Evolutionary conservation across 2,888 invertebrate species (phyloP).

Genomic region (Dryobota labecula): DNA sequence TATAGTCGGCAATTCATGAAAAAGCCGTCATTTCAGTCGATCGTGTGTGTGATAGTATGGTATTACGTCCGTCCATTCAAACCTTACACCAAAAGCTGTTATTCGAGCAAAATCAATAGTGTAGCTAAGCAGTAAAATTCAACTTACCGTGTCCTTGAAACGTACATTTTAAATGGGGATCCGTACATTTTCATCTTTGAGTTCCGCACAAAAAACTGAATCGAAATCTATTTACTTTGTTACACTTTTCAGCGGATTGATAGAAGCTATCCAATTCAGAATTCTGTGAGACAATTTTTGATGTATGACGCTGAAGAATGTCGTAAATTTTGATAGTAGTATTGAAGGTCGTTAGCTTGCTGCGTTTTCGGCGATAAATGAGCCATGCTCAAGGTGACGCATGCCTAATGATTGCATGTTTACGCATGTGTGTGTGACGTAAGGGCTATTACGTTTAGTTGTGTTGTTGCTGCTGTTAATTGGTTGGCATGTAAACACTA

Average conservation of each 20-base stretch:
- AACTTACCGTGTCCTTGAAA: constrained; percentile 51
- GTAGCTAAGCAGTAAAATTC: constrained; percentile 44
- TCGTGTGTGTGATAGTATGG: constrained; percentile 18
- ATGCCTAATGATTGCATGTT: constrained; percentile 59
- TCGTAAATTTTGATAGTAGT: not conserved
- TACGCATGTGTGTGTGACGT: constrained; percentile 58
- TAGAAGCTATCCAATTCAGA: not conserved
- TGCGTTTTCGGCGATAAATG: constrained; percentile 28
- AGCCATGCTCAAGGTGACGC: constrained; percentile 52
- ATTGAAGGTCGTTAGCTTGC: not conserved
- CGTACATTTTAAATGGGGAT: constrained; percentile 34
- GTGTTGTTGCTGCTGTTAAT: constrained; percentile 45
- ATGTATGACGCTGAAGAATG: constrained; percentile 1
- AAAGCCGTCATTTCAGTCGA: constrained; percentile 23
- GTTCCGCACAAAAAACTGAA: constrained; percentile 5
- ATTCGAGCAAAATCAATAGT: constrained; percentile 51
- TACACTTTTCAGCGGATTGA: constrained; percentile 2
- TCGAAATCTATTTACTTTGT: constrained; percentile 4
- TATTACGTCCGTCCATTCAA: constrained; percentile 38
- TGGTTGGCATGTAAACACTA: constrained; percentile 55
- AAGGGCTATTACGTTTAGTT: constrained; percentile 56
- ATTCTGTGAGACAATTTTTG: not conserved
- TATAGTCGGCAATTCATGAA: constrained; percentile 13
- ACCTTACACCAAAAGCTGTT: constrained; percentile 35
- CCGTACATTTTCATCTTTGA: constrained; percentile 36